Evolutionary conservation across 1,140 invertebrate species (phyloP), one percentile per base, ranked within the genome.

Genomic region (Drosophila nigromelanica): DNA sequence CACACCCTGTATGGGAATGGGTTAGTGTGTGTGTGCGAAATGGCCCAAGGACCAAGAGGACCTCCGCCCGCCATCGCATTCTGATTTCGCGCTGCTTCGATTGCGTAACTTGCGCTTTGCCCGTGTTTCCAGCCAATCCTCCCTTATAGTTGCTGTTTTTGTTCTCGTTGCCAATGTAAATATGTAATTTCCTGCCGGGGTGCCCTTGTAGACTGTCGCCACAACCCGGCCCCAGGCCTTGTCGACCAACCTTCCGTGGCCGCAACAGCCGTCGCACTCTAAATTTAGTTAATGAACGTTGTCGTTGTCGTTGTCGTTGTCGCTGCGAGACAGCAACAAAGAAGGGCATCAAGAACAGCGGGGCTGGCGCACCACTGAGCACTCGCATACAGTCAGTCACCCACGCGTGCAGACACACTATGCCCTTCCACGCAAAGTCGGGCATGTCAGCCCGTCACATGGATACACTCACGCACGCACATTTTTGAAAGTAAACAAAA

Each of bases 401-500:
- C 61, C 64, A 56, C 64, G 58, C 61, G 47, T 64, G 64, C 42
- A 73, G 45, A 66, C 54, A 66, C 24, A 59, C 35, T 54, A 56
- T 33, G 54, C 35, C 18, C 18, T 12, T 4, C 27, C 15, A 37
- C 40, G 21, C 24, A 55, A 24, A 39, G 11, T 51, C 33, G 45
- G n/a, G n/a, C 48, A 45, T 48, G 39, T 51, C 51, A 33, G 10
- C 27, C 43, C n/a, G 37, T 54, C 63, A 42, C 42, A 71, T 75
- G 58, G 55, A 81, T 81, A 87, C 58, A 79, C 76, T 77, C 79
- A 77, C 76, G 79, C 79, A 87, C 86, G 68, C 81, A 79, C 81
- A 86, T 90, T 90, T 89, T 90, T 81, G 78, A 86, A 90, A 86
- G 87, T 90, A 90, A 90, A 87, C 86, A 90, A 90, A 90, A 90